Percentiles rank a stretch among this genome's conserved stretches.
Conservation (phyloP, 2,113 vertebrate species). For the Plotosus lineatus region DNA sequence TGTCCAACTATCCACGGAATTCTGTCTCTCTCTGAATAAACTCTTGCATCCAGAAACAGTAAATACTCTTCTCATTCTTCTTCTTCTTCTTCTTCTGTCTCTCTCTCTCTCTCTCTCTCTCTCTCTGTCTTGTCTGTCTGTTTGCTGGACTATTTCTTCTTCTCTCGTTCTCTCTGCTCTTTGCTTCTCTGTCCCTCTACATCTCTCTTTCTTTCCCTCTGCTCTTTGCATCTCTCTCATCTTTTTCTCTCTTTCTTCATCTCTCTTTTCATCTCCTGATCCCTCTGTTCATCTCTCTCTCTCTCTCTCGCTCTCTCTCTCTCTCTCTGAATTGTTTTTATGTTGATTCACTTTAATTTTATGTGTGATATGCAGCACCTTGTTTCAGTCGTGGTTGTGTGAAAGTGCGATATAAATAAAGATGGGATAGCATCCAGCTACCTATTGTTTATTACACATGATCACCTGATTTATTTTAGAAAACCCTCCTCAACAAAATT, state of each 20-base stretch:
- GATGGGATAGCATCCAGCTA: too few species aligned
- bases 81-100: background rate
- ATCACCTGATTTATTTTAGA: background rate
- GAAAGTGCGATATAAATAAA: too few species aligned
- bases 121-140: background rate
- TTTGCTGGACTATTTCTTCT: background rate
- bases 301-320: background rate
- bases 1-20: slow-evolving; percentile 6
- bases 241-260: background rate
- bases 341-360: too few species aligned
- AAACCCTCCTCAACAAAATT: background rate
- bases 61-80: background rate
- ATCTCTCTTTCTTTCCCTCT: background rate
- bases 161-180: background rate
- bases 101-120: background rate
- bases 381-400: too few species aligned
- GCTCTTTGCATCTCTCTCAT: background rate
- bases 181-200: background rate
- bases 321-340: too few species aligned
- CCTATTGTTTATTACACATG: too few species aligned
- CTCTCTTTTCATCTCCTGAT: background rate
- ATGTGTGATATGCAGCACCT: too few species aligned
- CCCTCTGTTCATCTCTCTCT: background rate
- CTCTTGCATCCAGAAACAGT: background rate
- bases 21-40: slow-evolving; percentile 8